A percentile compares a stretch with the other conserved stretches of the same genome.
These are phyloP conservation scores for Schmidtea mediterranea DNA, from an alignment of 1,140 invertebrate species.

Conservation along the genomic window DNA sequence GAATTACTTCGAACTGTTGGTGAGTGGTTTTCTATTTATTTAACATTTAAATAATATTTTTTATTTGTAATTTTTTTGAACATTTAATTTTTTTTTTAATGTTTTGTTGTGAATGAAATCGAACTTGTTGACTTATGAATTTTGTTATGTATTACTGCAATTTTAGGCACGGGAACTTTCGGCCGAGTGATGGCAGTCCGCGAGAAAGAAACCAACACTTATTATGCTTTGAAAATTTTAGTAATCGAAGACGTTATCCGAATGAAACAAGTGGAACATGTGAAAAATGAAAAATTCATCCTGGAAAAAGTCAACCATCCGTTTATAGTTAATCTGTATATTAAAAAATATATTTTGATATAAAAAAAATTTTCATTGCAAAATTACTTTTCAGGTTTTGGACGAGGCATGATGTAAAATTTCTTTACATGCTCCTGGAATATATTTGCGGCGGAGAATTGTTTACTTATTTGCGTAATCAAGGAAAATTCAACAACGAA, in stretches of 20 bases:
- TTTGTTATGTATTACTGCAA: background rate
- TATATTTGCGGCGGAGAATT: constrained; percentile 65
- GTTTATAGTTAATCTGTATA: constrained; percentile 76
- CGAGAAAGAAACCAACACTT: constrained; percentile 44
- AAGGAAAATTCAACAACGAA: constrained; percentile 54
- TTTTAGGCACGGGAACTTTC: constrained; percentile 60
- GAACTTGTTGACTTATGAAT: too few relatives aligned
- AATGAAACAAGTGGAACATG: constrained; percentile 62
- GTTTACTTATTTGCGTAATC: constrained; percentile 68
- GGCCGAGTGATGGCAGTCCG: constrained; percentile 57
- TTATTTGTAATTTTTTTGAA: too few relatives aligned
- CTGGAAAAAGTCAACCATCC: constrained; percentile 54
- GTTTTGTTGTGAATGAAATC: too few relatives aligned
- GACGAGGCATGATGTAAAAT: constrained; percentile 55
- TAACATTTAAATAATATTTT: too few relatives aligned
- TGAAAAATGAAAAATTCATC: constrained; percentile 72
- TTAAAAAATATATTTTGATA: constrained; percentile 6
- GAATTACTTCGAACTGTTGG: constrained; percentile 1
- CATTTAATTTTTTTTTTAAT: too few relatives aligned
- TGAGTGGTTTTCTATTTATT: too few relatives aligned
- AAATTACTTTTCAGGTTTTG: constrained; percentile 41
- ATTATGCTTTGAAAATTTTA: constrained; percentile 50
- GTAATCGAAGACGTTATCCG: constrained; percentile 64
- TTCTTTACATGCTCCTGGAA: constrained; percentile 68
- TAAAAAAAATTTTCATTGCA: background rate